Base-by-base conservation (phyloP, 2,888 invertebrate genomes). In the Diaprepes abbreviatus region DNA sequence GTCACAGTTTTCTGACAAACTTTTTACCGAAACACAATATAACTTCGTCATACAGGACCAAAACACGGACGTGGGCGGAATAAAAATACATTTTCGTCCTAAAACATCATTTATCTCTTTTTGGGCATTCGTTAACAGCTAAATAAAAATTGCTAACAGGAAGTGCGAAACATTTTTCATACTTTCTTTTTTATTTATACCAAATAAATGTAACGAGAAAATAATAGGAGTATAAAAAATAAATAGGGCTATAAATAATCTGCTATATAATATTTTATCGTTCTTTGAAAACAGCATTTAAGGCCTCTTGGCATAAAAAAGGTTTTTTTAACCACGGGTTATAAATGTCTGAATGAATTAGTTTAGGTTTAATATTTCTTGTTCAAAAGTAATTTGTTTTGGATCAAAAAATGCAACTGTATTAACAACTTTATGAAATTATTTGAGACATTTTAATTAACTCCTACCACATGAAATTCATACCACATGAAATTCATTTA, bases 111-210 rank as follows among this genome's bases (percentile, higher is more conserved):
- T 48, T 36, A 24, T 40, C 17, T 64, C 38, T 54, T 33, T 43
- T 28, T 9, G 36, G 57, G 16, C 35, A 16, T 57, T 55, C 43
- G 55, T 55, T 45, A 57, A 36, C 40, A 48, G 16, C 28, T 17
- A 55, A 65, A 57, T 48, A 65, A 38, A 43, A 35, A 35, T 65
- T 43, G 65, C 43, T 52, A 57, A 48, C 19, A 28, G 16, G 43
- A 43, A n/a, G n/a, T n/a, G 43, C n/a, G 21, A 43, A 43, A 19
- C 21, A 43, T 43, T 43, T 43, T 21, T 43, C 43, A 21, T 21
- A 21, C 24, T 24, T 43, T 43, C 2, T 43, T 40, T 40, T 43
- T 21, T 43, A 21, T 21, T 19, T 43, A 17, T 12, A 19, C n/a
- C 17, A 21, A 43, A 40, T 40, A 6, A 40, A 24, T 24, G 24